phyloP scores from a whole-genome alignment of 2,113 vertebrate genomes.

The Climacteris rufus region DNA sequence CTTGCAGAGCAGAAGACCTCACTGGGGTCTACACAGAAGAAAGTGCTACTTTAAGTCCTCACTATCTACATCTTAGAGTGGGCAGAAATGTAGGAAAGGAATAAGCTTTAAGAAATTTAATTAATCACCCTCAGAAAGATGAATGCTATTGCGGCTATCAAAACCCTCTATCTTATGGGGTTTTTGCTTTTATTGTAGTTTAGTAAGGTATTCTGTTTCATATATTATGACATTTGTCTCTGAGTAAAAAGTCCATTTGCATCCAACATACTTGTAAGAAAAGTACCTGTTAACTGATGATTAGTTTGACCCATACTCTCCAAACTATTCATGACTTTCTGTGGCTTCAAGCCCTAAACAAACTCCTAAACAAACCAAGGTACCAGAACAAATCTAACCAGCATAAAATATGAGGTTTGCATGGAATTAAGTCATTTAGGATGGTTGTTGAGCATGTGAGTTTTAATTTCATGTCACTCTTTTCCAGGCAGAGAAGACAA shows the following conservation, averaged over 20 bases:
- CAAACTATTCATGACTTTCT: background rate
- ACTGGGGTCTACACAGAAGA: accelerated
- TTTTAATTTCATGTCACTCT: background rate
- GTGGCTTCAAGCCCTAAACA: background rate
- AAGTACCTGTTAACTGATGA: background rate
- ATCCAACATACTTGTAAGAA: background rate
- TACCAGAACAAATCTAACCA: background rate
- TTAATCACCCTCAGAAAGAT: background rate
- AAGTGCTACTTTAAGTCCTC: background rate
- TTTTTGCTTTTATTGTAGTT: background rate
- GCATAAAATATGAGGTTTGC: background rate
- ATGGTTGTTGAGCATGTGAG: background rate
- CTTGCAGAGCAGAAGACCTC: background rate
- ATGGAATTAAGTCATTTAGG: background rate
- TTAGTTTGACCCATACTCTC: background rate
- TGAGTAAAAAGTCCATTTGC: background rate
- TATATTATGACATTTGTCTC: background rate
- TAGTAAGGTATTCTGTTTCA: background rate
- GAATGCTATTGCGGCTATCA: background rate
- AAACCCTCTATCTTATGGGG: background rate
- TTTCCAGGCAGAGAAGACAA: background rate
- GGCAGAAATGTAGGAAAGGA: background rate
- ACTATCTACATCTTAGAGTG: background rate
- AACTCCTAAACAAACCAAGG: background rate
- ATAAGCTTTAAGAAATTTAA: background rate